phyloP scores from a whole-genome alignment of 2,113 vertebrate genomes.

The Pedetes capensis region DNA sequence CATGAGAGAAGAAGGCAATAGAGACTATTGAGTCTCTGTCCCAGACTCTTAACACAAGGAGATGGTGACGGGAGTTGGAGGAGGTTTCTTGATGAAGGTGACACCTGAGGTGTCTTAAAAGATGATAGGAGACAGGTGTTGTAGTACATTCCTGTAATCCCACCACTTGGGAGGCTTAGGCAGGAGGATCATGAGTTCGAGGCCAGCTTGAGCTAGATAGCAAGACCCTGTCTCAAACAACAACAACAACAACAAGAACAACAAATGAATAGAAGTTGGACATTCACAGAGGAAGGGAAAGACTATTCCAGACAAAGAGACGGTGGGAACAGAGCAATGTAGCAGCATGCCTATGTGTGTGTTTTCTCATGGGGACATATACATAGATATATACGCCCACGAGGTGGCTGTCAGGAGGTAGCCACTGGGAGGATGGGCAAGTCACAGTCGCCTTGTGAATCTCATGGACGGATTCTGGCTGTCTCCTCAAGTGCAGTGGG shows the following conservation, averaged over 20 bases:
- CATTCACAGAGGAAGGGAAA: neutral
- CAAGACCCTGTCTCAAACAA: too few species aligned
- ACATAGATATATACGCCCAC: accelerated
- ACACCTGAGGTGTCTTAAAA: neutral
- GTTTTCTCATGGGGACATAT: too few species aligned
- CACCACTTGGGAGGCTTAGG: too few species aligned
- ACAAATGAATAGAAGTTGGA: neutral
- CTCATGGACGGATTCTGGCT: neutral
- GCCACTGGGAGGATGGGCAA: neutral
- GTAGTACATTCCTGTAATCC: too few species aligned
- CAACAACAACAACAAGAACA: too few species aligned
- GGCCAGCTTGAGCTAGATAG: too few species aligned
- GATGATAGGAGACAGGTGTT: too few species aligned
- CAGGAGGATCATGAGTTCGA: too few species aligned
- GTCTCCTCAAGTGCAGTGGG: neutral
- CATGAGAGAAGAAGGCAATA: neutral
- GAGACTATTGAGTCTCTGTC: neutral
- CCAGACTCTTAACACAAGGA: neutral
- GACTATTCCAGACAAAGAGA: neutral
- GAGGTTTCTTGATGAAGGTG: neutral
- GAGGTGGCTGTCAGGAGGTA: neutral
- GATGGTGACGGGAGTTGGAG: neutral
- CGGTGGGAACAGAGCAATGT: neutral
- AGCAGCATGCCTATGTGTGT: neutral
- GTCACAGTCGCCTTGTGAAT: neutral